Base-by-base conservation (phyloP, 2,888 invertebrate species). In the Drosophila neotestacea region DNA sequence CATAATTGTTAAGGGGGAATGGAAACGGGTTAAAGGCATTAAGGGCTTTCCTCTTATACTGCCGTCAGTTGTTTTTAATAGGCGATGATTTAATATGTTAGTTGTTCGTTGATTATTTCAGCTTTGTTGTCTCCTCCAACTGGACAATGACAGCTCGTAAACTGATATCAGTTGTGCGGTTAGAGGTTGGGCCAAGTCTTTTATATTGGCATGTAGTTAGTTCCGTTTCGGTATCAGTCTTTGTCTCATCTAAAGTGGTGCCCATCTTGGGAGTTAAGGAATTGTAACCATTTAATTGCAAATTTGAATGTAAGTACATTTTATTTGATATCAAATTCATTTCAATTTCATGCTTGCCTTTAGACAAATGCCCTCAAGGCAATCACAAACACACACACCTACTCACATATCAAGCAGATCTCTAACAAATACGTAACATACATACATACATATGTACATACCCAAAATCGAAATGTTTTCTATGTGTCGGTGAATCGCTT, bases 261-360 rank as follows among this genome's bases (percentile, higher is more conserved):
- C 16, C 60, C 50, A 51, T 47, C 51, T 63, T 41, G 13, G 16
- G 42, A 44, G 32, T 55, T 64, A 34, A 70, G 60, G 65, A 76
- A 77, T 52, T 65, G 67, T 60, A 27, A 13, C 6, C 27, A 63
- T 67, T 73, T 77, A 75, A 73, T 72, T 75, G 63, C 77, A 73
- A 68, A 74, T 69, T 62, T 46, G 50, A 62, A 36, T 83, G 63
- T 68, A 68, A 70, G 66, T 74, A 70, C 60, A 75, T 62, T 73
- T 79, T 70, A 73, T 85, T 82, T 80, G 70, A 80, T 85, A 77
- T 73, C 64, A 78, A 85, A 88, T 85, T 74, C 70, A 82, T 80
- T 80, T 88, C 76, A 79, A 80, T 83, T 82, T 81, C 67, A 77
- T 85, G 74, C 70, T 64, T 70, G 70, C 71, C 66, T 83, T 69